Evolutionary conservation across 2,888 invertebrate genomes (phyloP), one percentile per base, ranked within the genome.

Genomic region (Physocephala rufipes): DNA sequence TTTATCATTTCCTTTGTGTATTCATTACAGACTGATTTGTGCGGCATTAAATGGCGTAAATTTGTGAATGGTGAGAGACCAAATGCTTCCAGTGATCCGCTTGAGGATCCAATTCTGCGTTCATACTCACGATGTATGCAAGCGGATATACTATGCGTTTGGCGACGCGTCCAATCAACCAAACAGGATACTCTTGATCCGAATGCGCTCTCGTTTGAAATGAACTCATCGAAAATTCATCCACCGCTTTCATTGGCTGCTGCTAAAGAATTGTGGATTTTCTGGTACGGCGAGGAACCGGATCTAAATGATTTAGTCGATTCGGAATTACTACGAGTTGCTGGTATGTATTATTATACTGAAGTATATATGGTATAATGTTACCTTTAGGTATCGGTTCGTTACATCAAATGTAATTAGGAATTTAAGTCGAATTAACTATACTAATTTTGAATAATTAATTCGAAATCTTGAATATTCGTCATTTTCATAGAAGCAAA

Each of bases 31-130:
- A 98, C 99, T 88, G 99, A 99, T 90, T 91, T 98, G 86, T 95
- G 96, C 90, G 98, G 98, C 86, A 98, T 99, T 89, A 97, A 97
- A 95, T 98, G 98, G 98, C 95, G 95, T 90, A 96, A 95, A 88
- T 85, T 85, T 79, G 93, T 93, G 86, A 94, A 94, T 90, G 93
- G 93, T 85, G 94, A 93, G 87, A 80, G 86, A 67, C 85, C 86
- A 55, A 86, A 85, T 79, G 84, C 86, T 73, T 82, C 86, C 78
- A 82, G 87, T 86, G 91, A 92, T 82, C 94, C 95, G 76, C 90
- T 95, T 82, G 93, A 94, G 81, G 96, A 96, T 88, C 96, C 95
- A 76, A 95, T 95, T 82, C 89, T 95, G 86, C 91, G 93, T 86
- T 94, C 95, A 86, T 96, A 94, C 88, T 93, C 95, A 84, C 92